Base-by-base conservation (phyloP, 92 coral and sea anemone species). In the Paramuricea clavata region DNA sequence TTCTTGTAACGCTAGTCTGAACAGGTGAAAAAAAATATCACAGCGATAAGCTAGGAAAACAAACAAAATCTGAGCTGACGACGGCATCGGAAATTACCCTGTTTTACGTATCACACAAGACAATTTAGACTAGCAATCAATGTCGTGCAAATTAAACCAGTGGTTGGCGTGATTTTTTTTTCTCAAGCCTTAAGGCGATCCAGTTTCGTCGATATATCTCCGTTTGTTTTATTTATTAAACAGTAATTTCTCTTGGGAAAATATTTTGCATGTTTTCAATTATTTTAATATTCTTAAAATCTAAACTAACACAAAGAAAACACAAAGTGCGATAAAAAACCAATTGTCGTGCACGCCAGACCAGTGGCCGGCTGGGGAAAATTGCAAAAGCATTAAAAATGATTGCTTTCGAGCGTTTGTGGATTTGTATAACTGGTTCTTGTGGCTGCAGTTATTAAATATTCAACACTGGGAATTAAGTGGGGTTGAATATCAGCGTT, bases 181-280 rank as follows among this genome's bases (percentile, higher is more conserved):
- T 19, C 39, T 8, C 72, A n/a, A n/a, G 15, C 72, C 39, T 65
- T 11, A 28, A 62, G 35, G 59, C 59, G 35, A 1, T n/a, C 39
- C 72, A 65, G 23, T 30, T 21, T 31, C 12, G 6, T 2, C 44
- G 67, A 30, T 49, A 9, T 76, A 17, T 34, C 17, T 64, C 22
- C 56, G 52, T 79, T 79, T 79, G 84, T 79, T 79, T 79, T 79
- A 39, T 79, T 59, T 79, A 59, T 79, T 57, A 79, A 59, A 79
- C 73, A 79, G 84, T 79, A 79, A 79, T 79, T 79, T 60, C 72
- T 79, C 34, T 57, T 59, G 67, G 49, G 84, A 79, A 79, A 79
- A 79, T 79, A 79, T 79, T 79, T 79, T 79, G 72, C 84, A 57
- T 79, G 82, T 76, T 42, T 33, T 79, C 73, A 79, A 79, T 79